Evolutionary conservation across 2,113 vertebrate species (phyloP), one percentile per base, ranked within the genome.

Genomic region (Todiramphus chloris): DNA sequence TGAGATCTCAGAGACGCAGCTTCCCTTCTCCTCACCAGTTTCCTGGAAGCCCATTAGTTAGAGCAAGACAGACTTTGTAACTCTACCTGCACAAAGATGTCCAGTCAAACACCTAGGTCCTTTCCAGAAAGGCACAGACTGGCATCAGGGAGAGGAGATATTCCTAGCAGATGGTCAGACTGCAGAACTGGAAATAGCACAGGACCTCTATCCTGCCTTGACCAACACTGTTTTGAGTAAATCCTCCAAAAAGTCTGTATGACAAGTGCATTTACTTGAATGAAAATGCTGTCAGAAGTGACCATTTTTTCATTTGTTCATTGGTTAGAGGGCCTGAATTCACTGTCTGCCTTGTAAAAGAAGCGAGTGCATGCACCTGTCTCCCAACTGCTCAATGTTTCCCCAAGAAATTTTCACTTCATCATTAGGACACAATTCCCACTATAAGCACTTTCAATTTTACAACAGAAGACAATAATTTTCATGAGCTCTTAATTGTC

Each of bases 281-380:
- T 56, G 24, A 4, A 31, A 17, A 33, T 35, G 6, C 21, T 70
- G 16, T 31, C 30, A 73, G n/a, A 6, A 67, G 23, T 28, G 23
- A 60, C 3, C 18, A 37, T 20, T 62, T 53, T 72, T 66, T 43
- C 51, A 41, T 31, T 25, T 62, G 44, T 19, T 62, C 43, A 16
- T 33, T 35, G 25, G 27, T 15, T 31, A 81, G 37, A 60, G 79
- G 37, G 70, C 27, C 51, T n/a, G 25, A 68, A 3, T 11, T 15
- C 10, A 5, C 9, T 1, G 4, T 21, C 60, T 75, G 13, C 25
- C 31, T 44, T 6, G 3, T 62, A 5, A 33, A 72, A 63, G 25
- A 30, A 33, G 15, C 6, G 2, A 56, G 24, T 3, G 5, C 16
- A 18, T 4, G 13, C 6, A 16, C 5, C 0, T 9, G 1, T 0